Evolutionary conservation across 92 coral and sea anemone species (phyloP).

Genomic region (Zoanthus sociatus): DNA sequence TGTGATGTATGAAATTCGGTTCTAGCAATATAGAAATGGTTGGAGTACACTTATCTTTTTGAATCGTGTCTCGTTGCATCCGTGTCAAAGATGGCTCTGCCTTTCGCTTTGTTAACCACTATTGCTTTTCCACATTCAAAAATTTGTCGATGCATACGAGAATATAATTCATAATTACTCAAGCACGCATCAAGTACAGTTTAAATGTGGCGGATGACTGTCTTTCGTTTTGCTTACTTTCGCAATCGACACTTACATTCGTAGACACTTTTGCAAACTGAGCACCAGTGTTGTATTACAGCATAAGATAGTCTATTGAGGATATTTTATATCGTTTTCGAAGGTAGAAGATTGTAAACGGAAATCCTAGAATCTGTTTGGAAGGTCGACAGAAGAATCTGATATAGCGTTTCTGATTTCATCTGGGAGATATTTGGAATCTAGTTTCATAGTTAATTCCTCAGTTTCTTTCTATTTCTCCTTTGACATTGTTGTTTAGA

Average conservation of each 20-base stretch:
- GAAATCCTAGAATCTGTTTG: conserved; percentile 54
- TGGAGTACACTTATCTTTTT: conserved; percentile 2
- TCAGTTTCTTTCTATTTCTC: not conserved
- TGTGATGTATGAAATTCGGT: not conserved
- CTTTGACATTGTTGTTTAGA: not conserved
- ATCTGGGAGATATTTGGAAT: conserved; percentile 39
- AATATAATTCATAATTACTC: not conserved
- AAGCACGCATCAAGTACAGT: not conserved
- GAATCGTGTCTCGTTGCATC: conserved; percentile 3
- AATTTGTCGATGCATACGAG: not conserved
- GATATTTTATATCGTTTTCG: conserved; percentile 50
- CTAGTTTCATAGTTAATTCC: conserved; percentile 38
- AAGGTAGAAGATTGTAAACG: conserved; percentile 50
- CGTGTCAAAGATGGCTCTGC: not conserved
- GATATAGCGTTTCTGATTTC: conserved; percentile 54
- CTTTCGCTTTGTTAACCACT: not conserved
- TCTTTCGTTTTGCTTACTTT: not conserved
- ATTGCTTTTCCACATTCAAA: not conserved
- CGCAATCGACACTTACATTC: conserved; percentile 15
- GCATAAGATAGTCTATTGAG: conserved; percentile 32
- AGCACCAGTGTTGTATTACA: conserved; percentile 47
- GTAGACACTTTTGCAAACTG: conserved; percentile 45
- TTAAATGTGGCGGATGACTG: not conserved
- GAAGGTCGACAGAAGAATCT: conserved; percentile 54
- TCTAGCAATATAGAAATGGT: not conserved